A percentile compares a stretch with the other conserved stretches of the same genome.
Evolutionary conservation across 1,140 invertebrate genomes (phyloP).

Genomic region (Temnothorax curvispinosus): DNA sequence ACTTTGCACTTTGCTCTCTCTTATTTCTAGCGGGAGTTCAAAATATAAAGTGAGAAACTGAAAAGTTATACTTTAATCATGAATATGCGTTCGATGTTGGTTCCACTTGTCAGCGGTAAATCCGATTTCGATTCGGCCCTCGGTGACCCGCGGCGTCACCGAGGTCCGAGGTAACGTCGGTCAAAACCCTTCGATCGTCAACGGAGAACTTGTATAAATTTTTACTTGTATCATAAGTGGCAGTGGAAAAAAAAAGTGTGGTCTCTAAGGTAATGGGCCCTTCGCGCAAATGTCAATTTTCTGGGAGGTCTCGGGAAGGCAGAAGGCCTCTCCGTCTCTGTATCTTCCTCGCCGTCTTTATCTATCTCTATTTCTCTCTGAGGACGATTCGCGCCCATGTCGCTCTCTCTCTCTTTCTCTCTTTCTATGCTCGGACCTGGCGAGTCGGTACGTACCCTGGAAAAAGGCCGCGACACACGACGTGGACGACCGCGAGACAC

Average conservation of each 20-base stretch:
- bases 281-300: conserved; percentile 82
- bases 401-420: not conserved
- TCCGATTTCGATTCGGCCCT: not conserved
- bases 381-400: conserved; percentile 54
- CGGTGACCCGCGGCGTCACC: not conserved
- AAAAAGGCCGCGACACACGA: not conserved
- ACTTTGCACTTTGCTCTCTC: not conserved
- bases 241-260: conserved; percentile 43
- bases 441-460: not conserved
- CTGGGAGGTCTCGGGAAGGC: conserved; percentile 74
- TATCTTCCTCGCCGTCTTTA: conserved; percentile 74
- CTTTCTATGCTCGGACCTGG: not conserved
- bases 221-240: conserved; percentile 62
- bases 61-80: conserved; percentile 5
- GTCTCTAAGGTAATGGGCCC: conserved; percentile 67
- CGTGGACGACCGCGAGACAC: not conserved
- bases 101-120: not conserved
- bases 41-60: not conserved
- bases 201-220: conserved; percentile 60
- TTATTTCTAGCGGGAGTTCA: conserved; percentile 8
- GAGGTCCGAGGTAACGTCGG: not conserved
- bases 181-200: conserved; percentile 57
- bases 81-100: not conserved
- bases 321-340: conserved; percentile 67
- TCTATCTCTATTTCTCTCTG: conserved; percentile 69